Evolutionary conservation across 1,140 invertebrate genomes (phyloP), one percentile per base, ranked within the genome.

Genomic region (Halyomorpha halys): DNA sequence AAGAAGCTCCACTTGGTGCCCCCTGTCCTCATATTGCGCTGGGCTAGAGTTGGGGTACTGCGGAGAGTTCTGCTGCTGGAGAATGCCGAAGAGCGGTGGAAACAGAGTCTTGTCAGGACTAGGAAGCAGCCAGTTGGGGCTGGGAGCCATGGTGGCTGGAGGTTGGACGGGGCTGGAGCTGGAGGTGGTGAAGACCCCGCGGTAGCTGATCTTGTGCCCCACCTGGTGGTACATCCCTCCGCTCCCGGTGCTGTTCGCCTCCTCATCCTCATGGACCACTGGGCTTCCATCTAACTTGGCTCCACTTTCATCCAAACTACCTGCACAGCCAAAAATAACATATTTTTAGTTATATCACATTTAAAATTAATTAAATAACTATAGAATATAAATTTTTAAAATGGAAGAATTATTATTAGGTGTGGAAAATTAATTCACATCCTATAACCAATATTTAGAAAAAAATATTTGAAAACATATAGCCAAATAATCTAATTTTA

Each of bases 251-350:
- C 65, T 63, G 63, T 82, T 84, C 71, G 83, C 82, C 70, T 89
- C 86, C 74, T 90, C 86, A 69, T 86, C 86, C 69, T 83, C 82
- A 64, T 78, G 79, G 68, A 76, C 80, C 51, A 81, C 66, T 6
- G 66, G 49, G 49, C 70, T 44, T 73, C 73, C 64, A 80, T 86
- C 71, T 86, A 60, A 18, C 59, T 67, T 63, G 6, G 74, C 72
- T 16, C 89, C 86, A 72, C 88, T 86, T 47, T 84, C 83, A 69
- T 87, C 83, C 74, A 90, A 79, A 65, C 83, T 83, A 76, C 87
- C 87, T 90, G 78, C 16, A 83, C 79, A 71, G 64, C 71, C 67
- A 65, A 61, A 71, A 67, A 71, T 18, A 39, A 25, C 4, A 47
- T 4, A 25, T 18, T 59, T 59, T 16, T 34, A 59, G 16, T n/a